Base-by-base conservation (phyloP, 2,888 invertebrate genomes). In the Tetranychus truncatus region DNA sequence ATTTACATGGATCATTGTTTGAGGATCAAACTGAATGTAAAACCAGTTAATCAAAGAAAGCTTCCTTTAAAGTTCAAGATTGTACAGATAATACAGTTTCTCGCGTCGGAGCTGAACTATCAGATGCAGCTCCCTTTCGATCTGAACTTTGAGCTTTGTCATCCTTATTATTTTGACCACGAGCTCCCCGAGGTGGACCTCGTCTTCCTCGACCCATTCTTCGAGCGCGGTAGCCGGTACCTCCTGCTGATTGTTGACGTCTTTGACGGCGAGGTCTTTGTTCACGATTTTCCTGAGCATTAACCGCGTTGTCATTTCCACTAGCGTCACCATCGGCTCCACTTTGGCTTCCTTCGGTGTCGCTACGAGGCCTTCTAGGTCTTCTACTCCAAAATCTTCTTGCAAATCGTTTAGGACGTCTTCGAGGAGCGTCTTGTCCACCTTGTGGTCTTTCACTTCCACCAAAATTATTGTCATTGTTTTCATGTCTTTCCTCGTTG, bases 301-400 rank as follows among this genome's bases (percentile, higher is more conserved):
- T 73, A 9, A 21, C 73, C 9, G 55, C 73, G 2, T 73, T 73
- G 45, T 72, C 72, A 45, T 72, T 72, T 76, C 55, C 78, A 72
- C n/a, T 79, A 24, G 46, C 77, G 74, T 75, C 79, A 74, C 75
- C 80, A 55, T 79, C 78, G 11, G 75, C 79, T 18, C 78, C 79
- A 66, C 77, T 78, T 46, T 78, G 78, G 55, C 79, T 79, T 9
- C 78, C 78, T 74, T 79, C 79, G 18, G 78, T 79, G 67, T 79
- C 79, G 73, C 79, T 78, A n/a, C 79, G 77, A 9, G 78, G 76
- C 66, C 78, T 76, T 15, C 77, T 76, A 6, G 79, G 77, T 75
- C 78, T 76, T 44, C 72, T 76, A 18, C 76, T 75, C 72, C 76
- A 78, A 44, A 71, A 78, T 18, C 79, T 73, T 18, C 76, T 78